Conservation (phyloP, 2,888 invertebrate species). For the Drosophila diplacantha region DNA sequence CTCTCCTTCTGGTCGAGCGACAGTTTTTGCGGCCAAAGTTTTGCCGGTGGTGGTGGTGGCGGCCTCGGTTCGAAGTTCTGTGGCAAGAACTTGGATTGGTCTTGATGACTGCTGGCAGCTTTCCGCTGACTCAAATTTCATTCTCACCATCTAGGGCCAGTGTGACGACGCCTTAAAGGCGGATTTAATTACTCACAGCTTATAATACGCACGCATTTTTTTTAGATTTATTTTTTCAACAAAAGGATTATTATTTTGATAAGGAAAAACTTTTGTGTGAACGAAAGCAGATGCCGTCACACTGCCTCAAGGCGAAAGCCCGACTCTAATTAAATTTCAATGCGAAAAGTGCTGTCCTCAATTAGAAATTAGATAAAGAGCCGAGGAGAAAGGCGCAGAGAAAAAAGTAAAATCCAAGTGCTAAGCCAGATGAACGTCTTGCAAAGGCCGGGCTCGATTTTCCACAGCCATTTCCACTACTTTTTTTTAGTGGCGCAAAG, state of each 20-base stretch:
- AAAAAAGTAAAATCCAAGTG: conserved; percentile 5
- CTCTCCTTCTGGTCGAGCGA: conserved; percentile 11
- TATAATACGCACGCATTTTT: neutral
- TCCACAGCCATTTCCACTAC: neutral
- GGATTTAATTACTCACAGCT: conserved; percentile 25
- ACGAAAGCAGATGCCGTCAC: conserved; percentile 6
- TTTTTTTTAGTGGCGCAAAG: conserved; percentile 20
- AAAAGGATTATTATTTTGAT: conserved; percentile 33
- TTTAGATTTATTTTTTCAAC: conserved; percentile 8
- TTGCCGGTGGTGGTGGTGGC: conserved; percentile 6
- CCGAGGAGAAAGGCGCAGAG: neutral
- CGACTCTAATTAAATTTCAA: conserved; percentile 46
- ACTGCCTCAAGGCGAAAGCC: conserved; percentile 31
- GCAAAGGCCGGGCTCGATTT: neutral
- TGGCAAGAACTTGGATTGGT: conserved; percentile 22
- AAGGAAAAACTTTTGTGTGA: conserved; percentile 24
- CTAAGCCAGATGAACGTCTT: conserved; percentile 21
- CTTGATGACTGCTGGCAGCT: conserved; percentile 10
- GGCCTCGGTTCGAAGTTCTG: conserved; percentile 15
- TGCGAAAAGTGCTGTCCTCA: conserved; percentile 46
- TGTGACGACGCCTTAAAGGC: conserved; percentile 17
- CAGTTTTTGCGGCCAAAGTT: conserved; percentile 34
- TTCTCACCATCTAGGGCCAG: neutral
- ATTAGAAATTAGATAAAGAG: conserved; percentile 43
- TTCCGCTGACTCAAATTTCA: neutral